Evolutionary conservation across 2,797 vertebrate genomes (phyloP).

Genomic region (Schizothorax lantsangensis): DNA sequence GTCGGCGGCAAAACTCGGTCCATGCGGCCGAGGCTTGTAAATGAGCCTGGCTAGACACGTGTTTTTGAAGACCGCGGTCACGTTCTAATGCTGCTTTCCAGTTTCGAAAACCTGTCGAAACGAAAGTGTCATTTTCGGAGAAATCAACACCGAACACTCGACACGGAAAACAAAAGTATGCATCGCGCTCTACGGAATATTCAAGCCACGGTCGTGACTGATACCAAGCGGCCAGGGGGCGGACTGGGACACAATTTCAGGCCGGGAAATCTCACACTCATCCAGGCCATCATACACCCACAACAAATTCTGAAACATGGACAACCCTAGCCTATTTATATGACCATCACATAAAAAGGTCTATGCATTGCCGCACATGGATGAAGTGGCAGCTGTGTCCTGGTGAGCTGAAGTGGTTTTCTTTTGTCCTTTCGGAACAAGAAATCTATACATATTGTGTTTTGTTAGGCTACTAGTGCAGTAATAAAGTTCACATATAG

Average conservation of each 20-base stretch:
- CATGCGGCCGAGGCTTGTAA: background rate
- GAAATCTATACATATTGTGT: background rate
- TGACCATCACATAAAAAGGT: too few species aligned
- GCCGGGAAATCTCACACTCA: too few species aligned
- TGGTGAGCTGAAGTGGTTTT: too few species aligned
- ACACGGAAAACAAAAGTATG: background rate
- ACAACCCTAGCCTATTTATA: too few species aligned
- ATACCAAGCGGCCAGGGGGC: background rate
- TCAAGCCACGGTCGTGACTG: background rate
- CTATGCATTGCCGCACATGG: too few species aligned
- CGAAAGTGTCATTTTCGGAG: background rate
- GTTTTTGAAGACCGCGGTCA: background rate
- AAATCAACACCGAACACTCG: background rate
- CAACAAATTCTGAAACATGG: too few species aligned
- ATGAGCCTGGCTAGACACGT: background rate
- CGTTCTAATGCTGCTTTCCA: background rate
- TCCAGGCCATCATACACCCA: too few species aligned
- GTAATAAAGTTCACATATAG: too few species aligned
- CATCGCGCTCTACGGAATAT: background rate
- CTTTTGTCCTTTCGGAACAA: background rate
- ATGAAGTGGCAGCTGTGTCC: too few species aligned
- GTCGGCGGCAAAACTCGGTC: background rate
- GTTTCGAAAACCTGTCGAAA: background rate
- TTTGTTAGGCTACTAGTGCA: too few species aligned
- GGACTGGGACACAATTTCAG: background rate